Conservation (phyloP, 2,888 invertebrate species). For the Herminia tarsipennalis region DNA sequence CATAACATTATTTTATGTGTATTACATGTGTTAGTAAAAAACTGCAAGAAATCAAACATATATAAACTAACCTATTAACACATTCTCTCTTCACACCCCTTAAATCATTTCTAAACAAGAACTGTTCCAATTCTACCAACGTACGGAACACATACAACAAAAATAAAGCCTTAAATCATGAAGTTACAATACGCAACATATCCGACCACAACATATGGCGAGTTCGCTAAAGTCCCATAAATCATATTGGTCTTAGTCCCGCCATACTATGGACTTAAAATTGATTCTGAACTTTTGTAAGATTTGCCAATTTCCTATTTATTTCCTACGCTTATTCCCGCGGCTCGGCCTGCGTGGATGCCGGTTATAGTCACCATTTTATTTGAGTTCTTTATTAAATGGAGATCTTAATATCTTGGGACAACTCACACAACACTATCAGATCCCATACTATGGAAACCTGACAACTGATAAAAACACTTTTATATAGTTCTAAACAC, state of each 20-base stretch:
- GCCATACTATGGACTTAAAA: not conserved
- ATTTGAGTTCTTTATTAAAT: too few species aligned
- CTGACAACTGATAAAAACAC: too few species aligned
- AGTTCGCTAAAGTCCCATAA: slow-evolving; percentile 23
- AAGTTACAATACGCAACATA: slow-evolving; percentile 25
- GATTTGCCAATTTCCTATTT: not conserved
- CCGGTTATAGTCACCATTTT: too few species aligned
- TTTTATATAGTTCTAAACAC: too few species aligned
- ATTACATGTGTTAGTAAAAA: too few species aligned
- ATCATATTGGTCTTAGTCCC: slow-evolving; percentile 23
- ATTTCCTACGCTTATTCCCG: too few species aligned
- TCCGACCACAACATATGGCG: slow-evolving; percentile 34
- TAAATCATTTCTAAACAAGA: not conserved
- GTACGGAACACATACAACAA: slow-evolving; percentile 25
- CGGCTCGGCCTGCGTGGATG: too few species aligned
- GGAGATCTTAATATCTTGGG: too few species aligned
- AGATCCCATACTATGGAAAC: too few species aligned
- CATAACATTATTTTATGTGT: too few species aligned
- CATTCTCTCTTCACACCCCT: not conserved
- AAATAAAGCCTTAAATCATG: slow-evolving; percentile 33
- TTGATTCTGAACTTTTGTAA: not conserved
- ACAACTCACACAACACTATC: too few species aligned
- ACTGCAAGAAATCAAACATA: not conserved
- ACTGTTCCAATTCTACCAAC: slow-evolving; percentile 16
- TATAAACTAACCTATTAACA: not conserved